Base-by-base conservation (phyloP, 2,888 invertebrate species). In the Resseliella maxima region DNA sequence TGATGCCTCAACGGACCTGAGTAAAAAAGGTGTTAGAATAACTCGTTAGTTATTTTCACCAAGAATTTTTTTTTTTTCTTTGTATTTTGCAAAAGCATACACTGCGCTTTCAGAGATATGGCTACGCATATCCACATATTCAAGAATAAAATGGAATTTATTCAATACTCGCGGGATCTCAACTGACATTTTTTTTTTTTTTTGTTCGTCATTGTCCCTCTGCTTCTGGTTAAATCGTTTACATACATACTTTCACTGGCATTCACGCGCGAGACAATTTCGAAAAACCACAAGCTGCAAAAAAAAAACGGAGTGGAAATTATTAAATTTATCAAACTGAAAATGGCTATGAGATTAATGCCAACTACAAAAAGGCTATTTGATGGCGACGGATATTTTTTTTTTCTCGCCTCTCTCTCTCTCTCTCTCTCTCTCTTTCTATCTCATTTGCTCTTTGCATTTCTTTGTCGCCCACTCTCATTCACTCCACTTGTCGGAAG, bases 281-380 rank as follows among this genome's bases (percentile, higher is more conserved):
- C 31, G 15, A 59, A 59, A 59, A 72, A 31, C 31, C 72, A 59
- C 31, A 12, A 35, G 18, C 31, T 15, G 15, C 31, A 31, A 8
- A 6, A 72, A 27, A 31, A 15, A 72, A 27, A 8, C 5, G 12
- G 5, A 41, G 5, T 15, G 8, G 46, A 72, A 72, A 72, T 31
- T 31, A 72, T 72, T 72, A 72, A 72, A 72, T 72, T 72, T 72
- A 31, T 72, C 72, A 72, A 72, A 72, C 31, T 31, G 31, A 72
- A 72, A 72, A 31, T 35, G 72, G 31, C 31, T 72, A 72, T 72
- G 72, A 72, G 59, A 72, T 72, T 72, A 72, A 72, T 72, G 18
- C 59, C 59, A 59, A 59, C 59, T 59, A 59, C 59, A 31, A 50
- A 50, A 50, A 50, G 8, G 46, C 46, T 50, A 50, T 50, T 50